These are phyloP conservation scores for Hippocampus kuda DNA, from an alignment of 2,797 vertebrate species.

Conservation along the genomic window DNA sequence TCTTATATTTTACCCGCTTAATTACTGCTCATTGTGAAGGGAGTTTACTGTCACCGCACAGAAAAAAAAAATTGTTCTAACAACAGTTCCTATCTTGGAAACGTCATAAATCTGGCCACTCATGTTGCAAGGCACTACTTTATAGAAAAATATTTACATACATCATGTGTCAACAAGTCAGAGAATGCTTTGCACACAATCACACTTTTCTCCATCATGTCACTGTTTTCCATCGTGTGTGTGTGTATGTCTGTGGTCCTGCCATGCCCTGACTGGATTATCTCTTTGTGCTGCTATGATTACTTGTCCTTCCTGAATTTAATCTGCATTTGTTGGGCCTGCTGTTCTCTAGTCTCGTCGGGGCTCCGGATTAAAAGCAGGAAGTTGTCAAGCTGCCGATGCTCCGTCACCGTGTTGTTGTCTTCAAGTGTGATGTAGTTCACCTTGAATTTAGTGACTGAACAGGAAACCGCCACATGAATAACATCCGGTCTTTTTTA, in stretches of 20 bases:
- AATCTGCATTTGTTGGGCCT: constrained; percentile 42
- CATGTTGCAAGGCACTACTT: too few species aligned
- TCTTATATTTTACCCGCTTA: too few species aligned
- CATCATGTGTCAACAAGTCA: too few species aligned
- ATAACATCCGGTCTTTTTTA: too few species aligned
- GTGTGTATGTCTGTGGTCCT: constrained; percentile 12
- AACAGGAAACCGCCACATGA: too few species aligned
- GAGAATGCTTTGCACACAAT: background rate
- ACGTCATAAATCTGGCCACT: too few species aligned
- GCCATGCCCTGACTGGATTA: constrained; percentile 44
- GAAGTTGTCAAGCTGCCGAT: constrained; percentile 4
- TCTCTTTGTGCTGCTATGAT: constrained; percentile 37
- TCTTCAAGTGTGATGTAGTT: background rate
- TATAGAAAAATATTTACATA: too few species aligned
- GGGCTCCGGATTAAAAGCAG: background rate
- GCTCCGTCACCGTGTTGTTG: background rate
- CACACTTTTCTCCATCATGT: background rate
- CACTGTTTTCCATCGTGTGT: constrained; percentile 7
- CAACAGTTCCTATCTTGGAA: too few species aligned
- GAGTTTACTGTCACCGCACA: too few species aligned
- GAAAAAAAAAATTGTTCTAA: too few species aligned
- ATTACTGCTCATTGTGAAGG: too few species aligned
- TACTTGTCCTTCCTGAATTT: constrained; percentile 45
- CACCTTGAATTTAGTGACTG: too few species aligned
- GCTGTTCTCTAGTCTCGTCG: background rate